Base-by-base conservation (phyloP, 2,888 invertebrate species). In the Drosophila prolongata region DNA sequence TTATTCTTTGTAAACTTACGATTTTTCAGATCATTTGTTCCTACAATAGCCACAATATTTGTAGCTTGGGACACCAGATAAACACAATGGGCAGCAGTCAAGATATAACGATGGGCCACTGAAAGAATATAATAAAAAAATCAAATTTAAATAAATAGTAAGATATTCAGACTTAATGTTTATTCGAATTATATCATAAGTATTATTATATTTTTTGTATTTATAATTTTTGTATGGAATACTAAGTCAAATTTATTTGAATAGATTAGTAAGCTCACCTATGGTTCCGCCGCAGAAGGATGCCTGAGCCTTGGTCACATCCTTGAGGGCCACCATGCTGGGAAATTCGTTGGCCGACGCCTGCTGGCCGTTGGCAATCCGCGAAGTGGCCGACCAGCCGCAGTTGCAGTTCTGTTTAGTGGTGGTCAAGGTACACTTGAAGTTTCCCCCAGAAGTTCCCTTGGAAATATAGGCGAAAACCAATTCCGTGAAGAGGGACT, bases 281-380 rank as follows among this genome's bases (percentile, higher is more conserved):
- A 94, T 93, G 2, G 91, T 78, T 1, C 91, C 93, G 1, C 93
- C 94, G 79, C 94, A 94, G 70, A 91, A 92, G 1, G 92, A 60
- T 0, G 72, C 19, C 6, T 58, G n/a, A 6, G 14, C 75, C 13
- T 2, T 3, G 19, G 65, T 42, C 5, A 16, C 44, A 65, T 90
- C 80, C 55, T 73, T 79, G 1, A 95, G 66, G 0, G 92, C 94
- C 0, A 93, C 94, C 93, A 94, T 94, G 79, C 93, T 93, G 1
- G 95, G 94, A 86, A 90, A 95, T 79, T 95, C 95, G 77, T 94
- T 94, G 0, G 93, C 79, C 0, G 91, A 91, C 0, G 94, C 93
- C 47, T 93, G 91, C 2, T 79, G 61, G 0, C 95, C 95, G 35
- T 94, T 94, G 1, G 94, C 93, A 68, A 95, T 94, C 70, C 93